Evolutionary conservation across 2,888 invertebrate species (phyloP).

Genomic region (Tetragonula carbonaria): DNA sequence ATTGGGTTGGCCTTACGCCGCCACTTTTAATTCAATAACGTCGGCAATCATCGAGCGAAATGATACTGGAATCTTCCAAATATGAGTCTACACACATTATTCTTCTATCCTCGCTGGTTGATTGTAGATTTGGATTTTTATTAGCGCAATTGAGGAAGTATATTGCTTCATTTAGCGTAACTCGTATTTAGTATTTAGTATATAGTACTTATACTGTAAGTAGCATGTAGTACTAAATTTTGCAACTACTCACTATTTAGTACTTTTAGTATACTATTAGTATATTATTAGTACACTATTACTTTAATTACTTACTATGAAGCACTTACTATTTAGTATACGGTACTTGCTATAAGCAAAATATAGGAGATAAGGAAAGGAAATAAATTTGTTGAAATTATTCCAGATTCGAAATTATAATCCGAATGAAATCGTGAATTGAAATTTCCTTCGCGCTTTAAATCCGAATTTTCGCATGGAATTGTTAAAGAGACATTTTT

Average conservation of each 20-base stretch:
- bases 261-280: no score
- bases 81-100: neutral
- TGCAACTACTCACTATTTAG: no score
- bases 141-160: neutral
- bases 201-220: no score
- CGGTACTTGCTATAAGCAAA: no score
- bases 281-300: no score
- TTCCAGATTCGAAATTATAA: neutral
- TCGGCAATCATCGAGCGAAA: conserved; percentile 4
- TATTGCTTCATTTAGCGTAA: no score
- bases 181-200: no score
- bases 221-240: no score
- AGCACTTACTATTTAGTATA: no score
- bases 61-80: neutral
- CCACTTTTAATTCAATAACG: conserved; percentile 39
- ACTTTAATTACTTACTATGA: no score
- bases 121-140: neutral
- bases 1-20: neutral
- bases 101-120: neutral
- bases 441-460: neutral
- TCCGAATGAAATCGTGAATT: neutral
- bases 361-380: no score
- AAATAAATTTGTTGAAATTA: no score
- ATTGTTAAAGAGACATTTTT: neutral
- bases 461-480: neutral